These are phyloP conservation scores for Ascaphus truei DNA, from an alignment of 2,113 vertebrate genomes.

Conservation along the genomic window DNA sequence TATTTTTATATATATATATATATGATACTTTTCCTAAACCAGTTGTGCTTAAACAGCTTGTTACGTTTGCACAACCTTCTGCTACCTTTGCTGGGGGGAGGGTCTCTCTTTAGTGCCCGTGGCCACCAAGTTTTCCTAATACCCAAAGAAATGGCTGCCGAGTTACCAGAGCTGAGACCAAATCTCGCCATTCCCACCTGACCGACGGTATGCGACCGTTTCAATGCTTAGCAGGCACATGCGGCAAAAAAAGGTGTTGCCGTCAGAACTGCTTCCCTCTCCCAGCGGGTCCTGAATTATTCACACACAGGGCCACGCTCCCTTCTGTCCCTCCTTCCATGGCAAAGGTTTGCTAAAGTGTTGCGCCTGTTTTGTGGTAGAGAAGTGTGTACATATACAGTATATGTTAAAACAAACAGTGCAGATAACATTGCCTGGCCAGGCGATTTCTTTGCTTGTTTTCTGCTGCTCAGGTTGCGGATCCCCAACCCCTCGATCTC, in stretches of 20 bases:
- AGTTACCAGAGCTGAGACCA: no score
- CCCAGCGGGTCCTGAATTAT: constrained; percentile 8
- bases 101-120: background rate
- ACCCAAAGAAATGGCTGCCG: no score
- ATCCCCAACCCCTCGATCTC: background rate
- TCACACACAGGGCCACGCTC: background rate
- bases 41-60: background rate
- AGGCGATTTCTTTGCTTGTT: constrained; percentile 12
- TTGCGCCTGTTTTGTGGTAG: background rate
- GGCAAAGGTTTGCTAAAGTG: background rate
- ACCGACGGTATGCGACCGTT: background rate
- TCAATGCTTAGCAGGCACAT: background rate
- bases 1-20: constrained; percentile 35
- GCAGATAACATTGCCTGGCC: constrained; percentile 5
- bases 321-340: background rate
- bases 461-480: constrained; percentile 33
- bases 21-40: constrained; percentile 8
- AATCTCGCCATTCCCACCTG: no score
- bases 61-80: background rate
- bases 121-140: no score
- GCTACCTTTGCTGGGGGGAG: background rate
- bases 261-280: background rate
- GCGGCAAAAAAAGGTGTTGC: background rate
- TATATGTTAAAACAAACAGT: background rate
- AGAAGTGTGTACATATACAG: background rate